Conservation (phyloP, 1,140 invertebrate species). For the Apis dorsata region DNA sequence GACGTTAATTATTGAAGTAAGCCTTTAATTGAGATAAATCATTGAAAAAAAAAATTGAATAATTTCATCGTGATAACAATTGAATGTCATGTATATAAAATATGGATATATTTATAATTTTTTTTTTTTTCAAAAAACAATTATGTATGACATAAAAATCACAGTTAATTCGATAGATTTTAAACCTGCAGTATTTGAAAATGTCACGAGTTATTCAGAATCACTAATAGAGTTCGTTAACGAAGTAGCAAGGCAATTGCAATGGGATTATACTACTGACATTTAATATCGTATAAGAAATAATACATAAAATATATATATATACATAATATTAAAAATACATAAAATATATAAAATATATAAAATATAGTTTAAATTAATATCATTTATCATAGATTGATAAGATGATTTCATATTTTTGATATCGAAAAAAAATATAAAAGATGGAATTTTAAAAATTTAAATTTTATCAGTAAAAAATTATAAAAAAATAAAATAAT, state of each 20-base stretch:
- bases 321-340: no score
- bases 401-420: not conserved
- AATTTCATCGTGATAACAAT: constrained; percentile 10
- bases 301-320: no score
- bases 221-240: constrained; percentile 10
- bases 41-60: constrained; percentile 31
- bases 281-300: not conserved
- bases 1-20: constrained; percentile 37
- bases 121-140: not conserved
- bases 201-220: constrained; percentile 9
- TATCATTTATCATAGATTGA: no score
- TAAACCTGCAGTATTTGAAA: not conserved
- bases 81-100: not conserved
- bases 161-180: not conserved
- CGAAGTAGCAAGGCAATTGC: not conserved
- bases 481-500: no score
- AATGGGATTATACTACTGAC: not conserved
- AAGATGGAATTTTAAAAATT: not conserved
- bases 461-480: no score
- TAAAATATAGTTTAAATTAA: not conserved
- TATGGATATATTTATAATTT: not conserved
- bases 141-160: not conserved
- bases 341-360: not conserved
- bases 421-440: not conserved
- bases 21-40: constrained; percentile 57